Evolutionary conservation across 2,113 vertebrate genomes (phyloP).

Genomic region (Embiotoca jacksoni): DNA sequence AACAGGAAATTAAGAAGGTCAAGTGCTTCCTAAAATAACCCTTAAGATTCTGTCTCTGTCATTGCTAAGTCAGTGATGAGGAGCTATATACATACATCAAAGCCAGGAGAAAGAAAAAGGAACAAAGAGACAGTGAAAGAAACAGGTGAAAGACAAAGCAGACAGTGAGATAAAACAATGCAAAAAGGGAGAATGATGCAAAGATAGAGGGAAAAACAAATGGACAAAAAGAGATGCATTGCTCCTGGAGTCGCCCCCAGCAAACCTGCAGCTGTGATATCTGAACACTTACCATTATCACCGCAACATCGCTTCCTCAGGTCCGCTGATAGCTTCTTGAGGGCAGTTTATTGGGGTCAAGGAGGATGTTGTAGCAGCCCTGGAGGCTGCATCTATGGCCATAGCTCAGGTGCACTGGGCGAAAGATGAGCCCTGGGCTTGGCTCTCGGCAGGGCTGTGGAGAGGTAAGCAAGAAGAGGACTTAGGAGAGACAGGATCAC

Average conservation of each 20-base stretch:
- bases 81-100: neutral
- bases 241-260: conserved; percentile 25
- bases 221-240: conserved; percentile 3
- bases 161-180: conserved; percentile 3
- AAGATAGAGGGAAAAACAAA: conserved; percentile 16
- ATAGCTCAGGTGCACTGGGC: conserved; percentile 30
- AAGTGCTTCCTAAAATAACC: conserved; percentile 55
- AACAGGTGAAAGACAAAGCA: neutral
- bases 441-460: conserved; percentile 39
- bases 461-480: conserved; percentile 42
- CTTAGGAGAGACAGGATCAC: conserved; percentile 53
- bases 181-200: neutral
- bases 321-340: conserved; percentile 51
- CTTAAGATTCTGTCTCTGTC: neutral
- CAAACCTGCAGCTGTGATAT: conserved; percentile 54
- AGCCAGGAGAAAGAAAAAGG: neutral
- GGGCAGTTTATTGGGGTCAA: conserved; percentile 59
- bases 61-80: neutral
- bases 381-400: conserved; percentile 17
- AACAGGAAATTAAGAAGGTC: conserved; percentile 61
- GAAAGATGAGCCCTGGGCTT: conserved; percentile 39
- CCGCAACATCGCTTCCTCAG: conserved; percentile 37
- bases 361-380: conserved; percentile 36
- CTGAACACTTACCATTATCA: conserved; percentile 48
- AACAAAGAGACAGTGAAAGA: neutral